Conservation (phyloP, 1,140 invertebrate species). For the Acromyrmex heyeri region DNA sequence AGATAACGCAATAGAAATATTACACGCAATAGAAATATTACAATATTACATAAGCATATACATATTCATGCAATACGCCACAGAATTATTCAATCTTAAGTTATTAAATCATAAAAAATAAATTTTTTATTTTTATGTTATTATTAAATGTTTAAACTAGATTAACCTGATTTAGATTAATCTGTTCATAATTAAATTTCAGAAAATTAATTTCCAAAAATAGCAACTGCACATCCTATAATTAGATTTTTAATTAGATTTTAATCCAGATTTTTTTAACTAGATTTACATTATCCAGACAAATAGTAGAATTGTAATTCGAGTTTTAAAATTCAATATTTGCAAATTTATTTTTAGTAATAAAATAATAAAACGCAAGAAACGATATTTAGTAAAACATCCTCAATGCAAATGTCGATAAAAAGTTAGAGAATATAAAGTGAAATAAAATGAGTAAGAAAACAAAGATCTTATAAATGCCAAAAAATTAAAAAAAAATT, state of each 20-base stretch:
- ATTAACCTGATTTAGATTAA: background rate
- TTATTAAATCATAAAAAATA: too few relatives aligned
- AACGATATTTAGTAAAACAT: background rate
- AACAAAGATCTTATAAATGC: background rate
- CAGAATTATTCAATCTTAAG: background rate
- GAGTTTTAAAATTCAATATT: background rate
- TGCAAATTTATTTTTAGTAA: background rate
- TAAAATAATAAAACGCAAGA: background rate
- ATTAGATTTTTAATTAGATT: background rate
- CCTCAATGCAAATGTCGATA: constrained; percentile 2
- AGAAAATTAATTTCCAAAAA: background rate
- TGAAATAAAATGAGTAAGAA: background rate
- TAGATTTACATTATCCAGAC: background rate
- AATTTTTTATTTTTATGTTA: background rate
- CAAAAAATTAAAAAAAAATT: background rate
- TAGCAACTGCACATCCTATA: background rate
- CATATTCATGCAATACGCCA: background rate
- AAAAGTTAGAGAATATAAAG: background rate
- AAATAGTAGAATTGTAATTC: background rate
- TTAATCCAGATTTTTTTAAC: background rate
- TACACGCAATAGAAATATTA: background rate
- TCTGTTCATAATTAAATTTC: background rate
- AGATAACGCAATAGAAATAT: background rate
- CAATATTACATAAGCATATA: too few relatives aligned
- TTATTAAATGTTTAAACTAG: background rate